Evolutionary conservation across 2,797 vertebrate species (phyloP), one percentile per base, ranked within the genome.

Genomic region (Coranthus polyacanthus): DNA sequence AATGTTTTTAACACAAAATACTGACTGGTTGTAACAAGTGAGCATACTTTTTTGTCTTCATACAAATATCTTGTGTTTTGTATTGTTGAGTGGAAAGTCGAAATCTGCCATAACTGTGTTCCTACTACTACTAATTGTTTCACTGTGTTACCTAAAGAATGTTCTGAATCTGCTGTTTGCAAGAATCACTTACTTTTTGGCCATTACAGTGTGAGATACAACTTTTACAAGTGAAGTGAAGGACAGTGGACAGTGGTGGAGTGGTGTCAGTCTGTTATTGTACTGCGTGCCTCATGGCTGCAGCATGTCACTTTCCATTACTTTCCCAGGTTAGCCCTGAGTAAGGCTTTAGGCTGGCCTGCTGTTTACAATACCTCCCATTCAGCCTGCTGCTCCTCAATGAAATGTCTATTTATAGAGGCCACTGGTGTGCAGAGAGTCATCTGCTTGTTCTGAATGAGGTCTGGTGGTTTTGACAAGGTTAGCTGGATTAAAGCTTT

Each of bases 351-450:
- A 85, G 88, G 75, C 88, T 66, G 82, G 82, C 82, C 78, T 55
- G 61, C 83, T 91, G 86, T 92, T 93, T 92, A 92, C 89, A 92
- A 89, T 90, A 89, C 79, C 86, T 78, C 84, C 89, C 89, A 90
- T 93, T 94, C 89, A 93, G 89, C 78, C 86, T 74, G 75, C 78
- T 85, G 85, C 85, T 89, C 79, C 91, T 94, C 89, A 92, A 91
- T 93, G 92, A 93, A 94, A 89, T 81, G 50, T 87, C 92, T 94
- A 94, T 94, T 94, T 91, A 90, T 93, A 94, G 90, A 59, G 69
- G 57, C 78, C 63, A 78, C 83, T 89, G 89, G 88, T 75, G 75
- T 88, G 88, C 88, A 77, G 71, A 89, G 83, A 91, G 91, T 92
- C 87, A 89, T 92, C 91, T 86, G 86, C 88, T 92, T 92, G 90